These are phyloP conservation scores for Polia nebulosa DNA, from an alignment of 2,888 invertebrate genomes.

Conservation along the genomic window DNA sequence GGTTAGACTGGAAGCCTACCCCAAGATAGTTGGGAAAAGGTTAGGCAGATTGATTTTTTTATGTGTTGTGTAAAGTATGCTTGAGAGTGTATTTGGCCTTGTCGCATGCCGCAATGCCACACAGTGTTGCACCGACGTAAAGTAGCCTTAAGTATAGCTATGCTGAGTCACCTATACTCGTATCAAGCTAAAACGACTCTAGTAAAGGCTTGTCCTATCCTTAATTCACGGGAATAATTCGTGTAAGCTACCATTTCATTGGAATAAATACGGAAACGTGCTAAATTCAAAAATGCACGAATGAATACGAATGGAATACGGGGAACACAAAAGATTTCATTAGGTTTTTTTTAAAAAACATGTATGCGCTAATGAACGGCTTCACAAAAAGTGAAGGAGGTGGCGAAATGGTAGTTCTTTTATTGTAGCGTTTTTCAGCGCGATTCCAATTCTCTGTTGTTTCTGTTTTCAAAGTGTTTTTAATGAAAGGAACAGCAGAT, in stretches of 20 bases:
- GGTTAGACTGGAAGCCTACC: no score
- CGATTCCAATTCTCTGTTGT: not conserved
- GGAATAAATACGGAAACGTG: not conserved
- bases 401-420: not conserved
- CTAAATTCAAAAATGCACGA: not conserved
- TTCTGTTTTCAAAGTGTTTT: conserved; percentile 1
- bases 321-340: conserved; percentile 10
- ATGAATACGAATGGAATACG: conserved; percentile 13
- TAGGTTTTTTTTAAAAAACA: not conserved
- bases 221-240: not conserved
- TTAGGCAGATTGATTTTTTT: no score
- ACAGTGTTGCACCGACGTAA: no score
- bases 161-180: no score
- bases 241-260: not conserved
- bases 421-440: not conserved
- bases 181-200: not conserved
- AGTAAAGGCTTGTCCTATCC: not conserved
- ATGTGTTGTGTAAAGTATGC: no score
- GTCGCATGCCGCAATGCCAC: no score
- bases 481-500: not conserved
- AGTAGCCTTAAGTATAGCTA: no score
- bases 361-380: conserved; percentile 20
- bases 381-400: conserved; percentile 21
- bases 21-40: no score
- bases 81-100: no score